These are phyloP conservation scores for Drosophila gaucha DNA, from an alignment of 2,888 invertebrate genomes.

Conservation along the genomic window DNA sequence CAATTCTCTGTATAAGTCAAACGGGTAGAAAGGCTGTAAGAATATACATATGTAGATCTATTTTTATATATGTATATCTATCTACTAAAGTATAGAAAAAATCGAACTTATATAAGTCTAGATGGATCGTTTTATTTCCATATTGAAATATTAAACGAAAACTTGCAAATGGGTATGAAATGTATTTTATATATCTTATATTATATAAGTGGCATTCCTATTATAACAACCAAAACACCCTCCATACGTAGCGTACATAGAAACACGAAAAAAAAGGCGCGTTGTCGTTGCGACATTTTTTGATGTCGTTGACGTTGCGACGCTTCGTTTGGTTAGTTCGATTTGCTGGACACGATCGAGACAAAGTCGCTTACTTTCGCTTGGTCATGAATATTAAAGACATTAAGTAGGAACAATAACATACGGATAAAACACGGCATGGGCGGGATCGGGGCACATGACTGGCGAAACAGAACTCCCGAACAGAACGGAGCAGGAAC, in stretches of 20 bases:
- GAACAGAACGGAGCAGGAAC: conserved; percentile 34
- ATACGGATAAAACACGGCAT: conserved; percentile 31
- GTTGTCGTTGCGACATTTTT: conserved; percentile 43
- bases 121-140: no score
- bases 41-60: no score
- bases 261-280: conserved; percentile 17
- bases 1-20: no score
- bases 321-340: conserved; percentile 50
- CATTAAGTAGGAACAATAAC: conserved; percentile 81
- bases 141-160: no score
- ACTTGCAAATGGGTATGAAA: no score
- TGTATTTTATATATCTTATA: no score
- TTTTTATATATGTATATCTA: no score
- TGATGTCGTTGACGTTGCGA: conserved; percentile 55
- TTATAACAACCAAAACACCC: background rate
- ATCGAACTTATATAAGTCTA: no score
- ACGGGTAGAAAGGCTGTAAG: no score
- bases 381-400: conserved; percentile 81
- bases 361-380: conserved; percentile 82
- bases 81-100: no score
- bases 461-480: conserved; percentile 38
- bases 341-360: conserved; percentile 79
- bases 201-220: background rate
- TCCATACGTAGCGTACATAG: background rate
- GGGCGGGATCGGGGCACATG: conserved; percentile 31